These are phyloP conservation scores for Zoanthus sansibaricus DNA, from an alignment of 92 coral and sea anemone species.

Conservation along the genomic window DNA sequence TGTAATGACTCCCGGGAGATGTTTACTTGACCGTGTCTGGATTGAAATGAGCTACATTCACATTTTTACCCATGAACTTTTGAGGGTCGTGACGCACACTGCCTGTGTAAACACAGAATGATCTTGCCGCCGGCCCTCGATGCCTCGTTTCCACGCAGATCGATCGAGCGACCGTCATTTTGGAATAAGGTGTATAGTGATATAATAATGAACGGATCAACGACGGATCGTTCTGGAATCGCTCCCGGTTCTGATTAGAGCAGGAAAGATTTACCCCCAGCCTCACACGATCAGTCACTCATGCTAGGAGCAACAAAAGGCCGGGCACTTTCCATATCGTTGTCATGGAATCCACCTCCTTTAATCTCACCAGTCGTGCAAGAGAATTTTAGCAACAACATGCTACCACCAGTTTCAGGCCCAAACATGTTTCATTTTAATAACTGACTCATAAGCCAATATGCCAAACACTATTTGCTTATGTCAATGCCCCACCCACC, in stretches of 20 bases:
- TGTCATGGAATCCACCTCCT: not conserved
- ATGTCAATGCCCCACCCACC: conserved; percentile 4
- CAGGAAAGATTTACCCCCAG: not conserved
- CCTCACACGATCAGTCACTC: not conserved
- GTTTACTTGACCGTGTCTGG: too few species aligned
- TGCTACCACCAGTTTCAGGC: not conserved
- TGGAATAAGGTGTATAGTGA: too few species aligned
- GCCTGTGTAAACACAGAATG: too few species aligned
- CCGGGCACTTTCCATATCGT: not conserved
- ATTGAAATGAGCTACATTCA: too few species aligned
- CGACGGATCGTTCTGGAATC: not conserved
- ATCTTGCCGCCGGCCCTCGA: too few species aligned
- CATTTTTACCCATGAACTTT: too few species aligned
- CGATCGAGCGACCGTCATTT: too few species aligned
- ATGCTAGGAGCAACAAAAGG: not conserved
- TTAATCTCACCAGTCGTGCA: not conserved
- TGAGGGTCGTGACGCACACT: too few species aligned
- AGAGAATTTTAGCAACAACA: not conserved
- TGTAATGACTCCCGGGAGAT: too few species aligned
- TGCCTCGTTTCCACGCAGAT: too few species aligned
- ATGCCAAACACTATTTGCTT: not conserved
- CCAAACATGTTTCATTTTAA: conserved; percentile 10
- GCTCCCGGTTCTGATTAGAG: not conserved
- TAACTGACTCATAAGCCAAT: not conserved
- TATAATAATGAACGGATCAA: not conserved